These are phyloP conservation scores for Maconellicoccus hirsutus DNA, from an alignment of 1,140 invertebrate species.

Conservation along the genomic window DNA sequence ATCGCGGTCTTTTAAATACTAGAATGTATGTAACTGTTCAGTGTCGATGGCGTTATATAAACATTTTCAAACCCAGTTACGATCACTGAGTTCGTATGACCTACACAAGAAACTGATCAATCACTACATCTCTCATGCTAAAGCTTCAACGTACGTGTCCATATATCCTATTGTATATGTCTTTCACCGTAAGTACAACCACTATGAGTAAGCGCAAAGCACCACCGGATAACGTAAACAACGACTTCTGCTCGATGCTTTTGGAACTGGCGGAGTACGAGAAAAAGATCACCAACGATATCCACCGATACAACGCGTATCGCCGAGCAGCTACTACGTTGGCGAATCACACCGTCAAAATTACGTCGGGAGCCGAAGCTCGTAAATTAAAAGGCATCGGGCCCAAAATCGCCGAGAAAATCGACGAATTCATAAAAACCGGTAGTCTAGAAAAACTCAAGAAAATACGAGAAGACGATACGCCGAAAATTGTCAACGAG, in stretches of 20 bases:
- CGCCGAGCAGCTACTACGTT: conserved; percentile 60
- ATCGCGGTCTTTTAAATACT: background rate
- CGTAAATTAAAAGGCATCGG: conserved; percentile 62
- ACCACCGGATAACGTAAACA: conserved; percentile 43
- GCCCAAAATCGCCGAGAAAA: conserved; percentile 66
- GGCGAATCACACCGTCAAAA: conserved; percentile 43
- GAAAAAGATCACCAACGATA: conserved; percentile 57
- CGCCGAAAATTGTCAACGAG: conserved; percentile 49
- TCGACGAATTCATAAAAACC: conserved; percentile 65
- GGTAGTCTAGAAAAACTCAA: conserved; percentile 65
- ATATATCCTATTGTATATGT: background rate
- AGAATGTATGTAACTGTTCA: background rate
- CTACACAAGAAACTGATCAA: conserved; percentile 4
- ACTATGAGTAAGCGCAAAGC: conserved; percentile 50
- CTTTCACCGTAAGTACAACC: background rate
- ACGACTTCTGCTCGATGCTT: conserved; percentile 42
- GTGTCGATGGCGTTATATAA: background rate
- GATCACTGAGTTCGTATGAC: background rate
- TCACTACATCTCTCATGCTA: background rate
- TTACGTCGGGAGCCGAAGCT: conserved; percentile 59
- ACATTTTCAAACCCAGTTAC: background rate
- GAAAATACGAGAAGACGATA: conserved; percentile 59
- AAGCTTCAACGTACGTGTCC: background rate
- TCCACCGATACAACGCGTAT: conserved; percentile 69
- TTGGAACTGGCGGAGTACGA: conserved; percentile 63